Base-by-base conservation (phyloP, 1,140 invertebrate species). In the Drosophila miranda region DNA sequence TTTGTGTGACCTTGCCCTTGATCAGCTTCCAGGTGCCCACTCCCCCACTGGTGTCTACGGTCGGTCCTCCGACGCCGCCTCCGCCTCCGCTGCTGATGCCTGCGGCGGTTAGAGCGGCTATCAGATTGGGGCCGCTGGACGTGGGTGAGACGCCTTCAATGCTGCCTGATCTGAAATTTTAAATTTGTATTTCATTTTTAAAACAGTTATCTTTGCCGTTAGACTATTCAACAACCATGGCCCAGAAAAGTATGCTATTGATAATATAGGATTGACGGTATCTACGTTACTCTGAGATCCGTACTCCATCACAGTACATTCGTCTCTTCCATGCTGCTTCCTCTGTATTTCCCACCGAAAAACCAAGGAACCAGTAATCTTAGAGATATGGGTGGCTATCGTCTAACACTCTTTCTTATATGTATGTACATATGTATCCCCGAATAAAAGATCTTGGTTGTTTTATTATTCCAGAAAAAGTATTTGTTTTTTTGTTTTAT, bases 1-100 rank as follows among this genome's bases (percentile, higher is more conserved):
- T 90, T 46, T 91, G 90, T n/a, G 88, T 71, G 0, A 91, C 90
- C 54, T 90, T 90, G 54, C 90, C 90, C 67, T 91, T 91, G 52
- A 91, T 91, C 13, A 91, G 77, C 50, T 87, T 88, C 90, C 90
- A 91, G 51, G 90, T 91, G 50, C 90, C 89, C 8, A 89, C 77
- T 9, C 75, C 55, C 41, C 67, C 63, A 19, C 60, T 68, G 38
- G 52, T 53, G 45, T 55, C 54, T 34, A 70, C 70, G 38, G 45
- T 52, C 30, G 51, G 41, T 3, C 44, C 46, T 6, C 23, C 23
- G 23, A 42, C 44, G 7, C 50, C 23, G 3, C 45, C 44, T 9
- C 50, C 51, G n/a, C 48, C 60, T n/a, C 56, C 56, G 14, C 68
- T 26, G 41, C 55, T 30, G 54, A 53, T 38, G 56, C 66, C 48